A percentile compares a stretch with the other conserved stretches of the same genome.
Evolutionary conservation across 2,888 invertebrate genomes (phyloP).

Genomic region (Diplolepis rosae): DNA sequence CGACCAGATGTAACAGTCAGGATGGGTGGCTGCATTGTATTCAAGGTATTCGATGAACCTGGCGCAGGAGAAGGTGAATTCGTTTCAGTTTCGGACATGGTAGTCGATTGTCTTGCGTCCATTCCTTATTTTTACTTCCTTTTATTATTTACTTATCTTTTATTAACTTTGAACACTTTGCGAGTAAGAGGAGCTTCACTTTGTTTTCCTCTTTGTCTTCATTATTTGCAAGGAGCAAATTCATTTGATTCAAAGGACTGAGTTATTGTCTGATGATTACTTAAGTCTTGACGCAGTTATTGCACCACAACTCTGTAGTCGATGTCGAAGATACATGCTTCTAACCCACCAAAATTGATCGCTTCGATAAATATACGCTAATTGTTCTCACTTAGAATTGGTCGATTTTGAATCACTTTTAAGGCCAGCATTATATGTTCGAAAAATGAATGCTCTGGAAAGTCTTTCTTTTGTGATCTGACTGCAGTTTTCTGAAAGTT

Average conservation of each 20-base stretch:
- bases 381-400: conserved; percentile 12
- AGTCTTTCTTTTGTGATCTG: not conserved
- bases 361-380: conserved; percentile 8
- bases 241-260: too few relatives aligned
- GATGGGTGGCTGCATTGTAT: conserved; percentile 73
- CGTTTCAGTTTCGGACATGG: conserved; percentile 64
- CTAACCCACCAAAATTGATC: conserved; percentile 7
- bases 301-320: not conserved
- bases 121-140: not conserved
- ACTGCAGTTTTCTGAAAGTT: not conserved
- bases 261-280: too few relatives aligned
- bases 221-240: not conserved
- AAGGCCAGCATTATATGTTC: not conserved
- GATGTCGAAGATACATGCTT: conserved; percentile 1
- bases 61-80: conserved; percentile 60
- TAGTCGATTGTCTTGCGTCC: conserved; percentile 24
- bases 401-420: conserved; percentile 1
- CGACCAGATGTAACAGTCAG: conserved; percentile 76
- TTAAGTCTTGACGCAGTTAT: not conserved
- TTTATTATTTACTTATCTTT: not conserved
- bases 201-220: conserved; percentile 2
- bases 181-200: not conserved
- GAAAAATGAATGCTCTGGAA: not conserved
- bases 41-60: conserved; percentile 45
- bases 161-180: not conserved